Evolutionary conservation across 2,888 invertebrate genomes (phyloP).

Genomic region (Busseola fusca): DNA sequence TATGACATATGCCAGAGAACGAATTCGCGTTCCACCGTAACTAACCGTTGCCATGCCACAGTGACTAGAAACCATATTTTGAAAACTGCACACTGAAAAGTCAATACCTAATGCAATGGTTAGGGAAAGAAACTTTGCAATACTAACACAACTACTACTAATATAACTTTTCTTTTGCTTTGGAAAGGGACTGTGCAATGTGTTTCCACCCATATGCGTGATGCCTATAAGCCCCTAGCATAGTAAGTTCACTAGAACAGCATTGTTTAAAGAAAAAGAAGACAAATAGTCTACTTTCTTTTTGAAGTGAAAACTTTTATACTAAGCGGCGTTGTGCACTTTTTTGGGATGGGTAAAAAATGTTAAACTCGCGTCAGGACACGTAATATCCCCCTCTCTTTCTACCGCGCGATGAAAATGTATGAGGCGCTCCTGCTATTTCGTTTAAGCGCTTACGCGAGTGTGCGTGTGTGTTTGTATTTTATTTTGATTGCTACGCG

Average conservation of each 20-base stretch:
- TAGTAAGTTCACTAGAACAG: not conserved
- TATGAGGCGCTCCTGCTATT: too few relatives aligned
- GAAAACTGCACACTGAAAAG: not conserved
- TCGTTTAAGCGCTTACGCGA: too few relatives aligned
- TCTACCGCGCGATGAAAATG: too few relatives aligned
- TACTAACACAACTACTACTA: too few relatives aligned
- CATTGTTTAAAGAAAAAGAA: not conserved
- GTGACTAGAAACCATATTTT: not conserved
- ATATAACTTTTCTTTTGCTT: too few relatives aligned
- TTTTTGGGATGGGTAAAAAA: too few relatives aligned
- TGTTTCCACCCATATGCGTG: not conserved
- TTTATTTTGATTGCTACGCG: too few relatives aligned
- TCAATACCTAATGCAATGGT: not conserved
- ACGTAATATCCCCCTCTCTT: too few relatives aligned
- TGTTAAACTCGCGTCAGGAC: too few relatives aligned
- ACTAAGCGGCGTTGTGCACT: too few relatives aligned
- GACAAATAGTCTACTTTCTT: not conserved
- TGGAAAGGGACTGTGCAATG: not conserved
- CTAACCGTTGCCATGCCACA: not conserved
- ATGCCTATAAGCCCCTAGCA: not conserved
- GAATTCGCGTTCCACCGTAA: not conserved
- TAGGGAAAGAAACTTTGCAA: not conserved
- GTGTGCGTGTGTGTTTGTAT: too few relatives aligned
- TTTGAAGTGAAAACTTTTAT: too few relatives aligned
- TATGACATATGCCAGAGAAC: not conserved